Base-by-base conservation (phyloP, 2,888 invertebrate species). In the Clepsis dumicolana region DNA sequence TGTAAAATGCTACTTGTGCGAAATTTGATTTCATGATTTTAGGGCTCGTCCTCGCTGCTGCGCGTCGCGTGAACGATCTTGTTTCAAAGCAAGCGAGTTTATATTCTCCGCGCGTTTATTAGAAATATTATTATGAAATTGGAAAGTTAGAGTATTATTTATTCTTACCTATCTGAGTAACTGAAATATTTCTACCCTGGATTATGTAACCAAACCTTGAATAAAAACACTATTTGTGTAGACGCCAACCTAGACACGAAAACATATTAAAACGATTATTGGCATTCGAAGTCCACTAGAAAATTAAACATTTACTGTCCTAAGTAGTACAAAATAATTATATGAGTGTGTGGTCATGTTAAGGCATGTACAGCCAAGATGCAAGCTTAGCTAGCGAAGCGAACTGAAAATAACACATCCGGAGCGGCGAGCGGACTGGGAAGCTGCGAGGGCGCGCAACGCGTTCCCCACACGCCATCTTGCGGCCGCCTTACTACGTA, bases 1-100 rank as follows among this genome's bases (percentile, higher is more conserved):
- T 73, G 75, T 71, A 76, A 72, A 77, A 77, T 66, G 25, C 25
- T 41, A 25, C 41, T 59, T 41, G 16, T 67, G 18, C 44, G 16
- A 60, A 60, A 44, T 60, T 65, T 41, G 60, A 25, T 54, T 54
- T 32, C n/a, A 44, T 44, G 24, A 8, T 48, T 48, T 18, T 25
- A 12, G 25, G 35, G 16, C 16, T 29, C 18, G 4, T 54, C 32
- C 8, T 18, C 16, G 18, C 18, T 56, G 18, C 50, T 38, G 32
- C 16, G 24, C 61, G 50, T 38, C 62, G 18, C 44, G 29, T 18
- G 35, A 56, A 61, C 57, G 56, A 50, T 50, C 56, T 48, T 56
- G 54, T 50, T 57, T 56, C 56, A 18, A 8, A 53, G 35, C 44
- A n/a, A 48, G 16, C 27, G 25, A 56, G 61, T 67, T 27, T 67